Evolutionary conservation across 1,140 invertebrate species (phyloP).

Genomic region (Gryllus bimaculatus): DNA sequence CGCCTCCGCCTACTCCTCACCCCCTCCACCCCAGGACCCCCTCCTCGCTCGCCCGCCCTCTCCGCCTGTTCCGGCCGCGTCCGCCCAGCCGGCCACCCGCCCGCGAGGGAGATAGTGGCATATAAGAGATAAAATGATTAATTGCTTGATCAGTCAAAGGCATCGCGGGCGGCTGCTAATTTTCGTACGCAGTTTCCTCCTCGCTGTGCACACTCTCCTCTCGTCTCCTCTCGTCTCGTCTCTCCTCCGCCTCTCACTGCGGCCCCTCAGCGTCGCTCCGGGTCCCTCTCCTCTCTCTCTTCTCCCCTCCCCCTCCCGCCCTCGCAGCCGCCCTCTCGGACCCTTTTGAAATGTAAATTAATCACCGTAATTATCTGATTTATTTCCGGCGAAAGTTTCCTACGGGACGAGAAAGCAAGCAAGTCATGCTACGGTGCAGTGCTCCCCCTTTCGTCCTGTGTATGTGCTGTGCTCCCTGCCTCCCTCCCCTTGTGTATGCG

Average conservation of each 20-base stretch:
- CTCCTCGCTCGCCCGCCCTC: too few species aligned
- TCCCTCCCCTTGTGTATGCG: too few species aligned
- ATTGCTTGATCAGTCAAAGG: slow-evolving; percentile 22
- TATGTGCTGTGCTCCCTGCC: not conserved
- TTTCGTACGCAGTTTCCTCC: slow-evolving; percentile 13
- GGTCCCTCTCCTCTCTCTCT: slow-evolving; percentile 7
- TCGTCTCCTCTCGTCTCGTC: too few species aligned
- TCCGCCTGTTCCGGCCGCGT: too few species aligned
- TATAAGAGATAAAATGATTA: slow-evolving; percentile 21
- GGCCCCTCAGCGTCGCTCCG: not conserved
- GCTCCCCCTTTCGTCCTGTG: not conserved
- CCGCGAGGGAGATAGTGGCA: slow-evolving; percentile 6
- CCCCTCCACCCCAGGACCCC: too few species aligned
- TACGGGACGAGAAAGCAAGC: slow-evolving; percentile 2
- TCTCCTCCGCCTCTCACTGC: not conserved
- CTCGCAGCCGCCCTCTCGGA: not conserved
- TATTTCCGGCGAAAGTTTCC: slow-evolving; percentile 18
- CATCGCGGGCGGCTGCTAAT: slow-evolving; percentile 16
- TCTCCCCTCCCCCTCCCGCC: not conserved
- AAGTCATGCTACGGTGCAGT: slow-evolving; percentile 7
- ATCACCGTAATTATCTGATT: slow-evolving; percentile 22
- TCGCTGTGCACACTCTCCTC: not conserved
- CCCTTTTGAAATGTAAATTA: slow-evolving; percentile 21
- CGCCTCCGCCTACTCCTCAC: too few species aligned
- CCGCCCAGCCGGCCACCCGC: too few species aligned